phyloP scores from a whole-genome alignment of 2,113 vertebrate genomes.

The Semnornis frantzii region DNA sequence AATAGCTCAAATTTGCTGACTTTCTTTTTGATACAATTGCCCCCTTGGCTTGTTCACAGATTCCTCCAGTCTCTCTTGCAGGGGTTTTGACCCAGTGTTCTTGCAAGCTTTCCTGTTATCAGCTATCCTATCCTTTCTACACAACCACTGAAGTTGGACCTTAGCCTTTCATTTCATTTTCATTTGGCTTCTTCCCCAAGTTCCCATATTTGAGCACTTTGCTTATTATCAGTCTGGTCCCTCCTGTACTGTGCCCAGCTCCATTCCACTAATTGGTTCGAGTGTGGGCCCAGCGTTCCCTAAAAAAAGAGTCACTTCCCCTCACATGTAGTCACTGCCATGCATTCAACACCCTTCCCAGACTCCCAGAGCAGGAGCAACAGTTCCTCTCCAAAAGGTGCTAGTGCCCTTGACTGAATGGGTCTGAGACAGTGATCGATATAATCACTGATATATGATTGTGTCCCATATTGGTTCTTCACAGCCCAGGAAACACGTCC shows the following conservation, averaged over 20 bases:
- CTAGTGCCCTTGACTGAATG: constrained; percentile 27
- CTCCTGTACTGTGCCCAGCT: constrained; percentile 33
- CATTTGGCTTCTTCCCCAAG: constrained; percentile 70
- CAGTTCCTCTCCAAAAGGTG: constrained; percentile 12
- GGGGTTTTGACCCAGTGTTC: constrained; percentile 44
- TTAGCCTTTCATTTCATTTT: constrained; percentile 67
- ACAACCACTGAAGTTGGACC: constrained; percentile 37
- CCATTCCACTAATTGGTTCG: constrained; percentile 53
- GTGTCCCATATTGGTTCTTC: constrained; percentile 62
- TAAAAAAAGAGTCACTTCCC: background rate
- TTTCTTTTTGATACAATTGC: background rate
- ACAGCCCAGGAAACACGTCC: constrained; percentile 62
- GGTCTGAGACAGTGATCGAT: constrained; percentile 56
- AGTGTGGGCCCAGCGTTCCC: background rate
- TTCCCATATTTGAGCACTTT: constrained; percentile 59
- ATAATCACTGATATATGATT: constrained; percentile 46
- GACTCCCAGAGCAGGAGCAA: background rate
- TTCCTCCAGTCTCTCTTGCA: background rate
- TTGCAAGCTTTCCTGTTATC: constrained; percentile 1
- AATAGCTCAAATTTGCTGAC: constrained; percentile 23
- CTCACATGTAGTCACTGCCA: rapidly evolving
- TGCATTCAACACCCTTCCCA: background rate
- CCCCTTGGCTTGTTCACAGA: background rate
- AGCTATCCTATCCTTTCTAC: constrained; percentile 1
- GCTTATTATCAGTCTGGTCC: constrained; percentile 50